Evolutionary conservation across 2,888 invertebrate genomes (phyloP).

Genomic region (Pyrochroa serraticornis): DNA sequence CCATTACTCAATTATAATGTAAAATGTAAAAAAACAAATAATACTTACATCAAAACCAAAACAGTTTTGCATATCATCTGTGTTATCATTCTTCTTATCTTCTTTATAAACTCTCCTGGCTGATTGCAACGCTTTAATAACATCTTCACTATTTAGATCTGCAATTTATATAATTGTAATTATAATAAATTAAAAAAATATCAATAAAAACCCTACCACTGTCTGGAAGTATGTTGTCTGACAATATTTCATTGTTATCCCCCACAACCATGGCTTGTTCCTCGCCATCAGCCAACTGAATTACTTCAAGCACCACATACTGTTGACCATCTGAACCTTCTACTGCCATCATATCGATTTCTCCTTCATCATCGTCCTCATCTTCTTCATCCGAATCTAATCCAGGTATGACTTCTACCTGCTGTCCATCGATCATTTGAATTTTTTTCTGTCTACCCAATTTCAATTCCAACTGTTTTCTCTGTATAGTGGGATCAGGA

Average conservation of each 20-base stretch:
- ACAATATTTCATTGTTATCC: constrained; percentile 58
- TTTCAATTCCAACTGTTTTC: constrained; percentile 77
- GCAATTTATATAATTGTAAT: constrained; percentile 28
- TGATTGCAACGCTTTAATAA: constrained; percentile 55
- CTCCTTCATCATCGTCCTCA: constrained; percentile 57
- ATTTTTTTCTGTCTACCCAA: constrained; percentile 79
- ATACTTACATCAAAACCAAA: constrained; percentile 80
- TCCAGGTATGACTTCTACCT: constrained; percentile 59
- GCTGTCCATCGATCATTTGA: constrained; percentile 67
- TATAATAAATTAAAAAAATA: constrained; percentile 37
- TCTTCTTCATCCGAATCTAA: constrained; percentile 54
- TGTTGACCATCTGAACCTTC: constrained; percentile 79
- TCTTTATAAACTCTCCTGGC: constrained; percentile 52
- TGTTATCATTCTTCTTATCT: constrained; percentile 42
- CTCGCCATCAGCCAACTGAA: constrained; percentile 75
- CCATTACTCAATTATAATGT: background rate
- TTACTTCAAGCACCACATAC: constrained; percentile 89
- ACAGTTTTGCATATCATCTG: constrained; percentile 74
- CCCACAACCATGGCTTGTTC: constrained; percentile 68
- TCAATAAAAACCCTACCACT: constrained; percentile 42
- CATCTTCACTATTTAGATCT: constrained; percentile 59
- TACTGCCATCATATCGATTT: constrained; percentile 69
- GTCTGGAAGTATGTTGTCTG: constrained; percentile 56
- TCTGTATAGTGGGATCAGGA: constrained; percentile 78
- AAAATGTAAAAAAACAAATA: constrained; percentile 1